Conservation (phyloP, 2,113 vertebrate species). For the Alexandromys fortis region DNA sequence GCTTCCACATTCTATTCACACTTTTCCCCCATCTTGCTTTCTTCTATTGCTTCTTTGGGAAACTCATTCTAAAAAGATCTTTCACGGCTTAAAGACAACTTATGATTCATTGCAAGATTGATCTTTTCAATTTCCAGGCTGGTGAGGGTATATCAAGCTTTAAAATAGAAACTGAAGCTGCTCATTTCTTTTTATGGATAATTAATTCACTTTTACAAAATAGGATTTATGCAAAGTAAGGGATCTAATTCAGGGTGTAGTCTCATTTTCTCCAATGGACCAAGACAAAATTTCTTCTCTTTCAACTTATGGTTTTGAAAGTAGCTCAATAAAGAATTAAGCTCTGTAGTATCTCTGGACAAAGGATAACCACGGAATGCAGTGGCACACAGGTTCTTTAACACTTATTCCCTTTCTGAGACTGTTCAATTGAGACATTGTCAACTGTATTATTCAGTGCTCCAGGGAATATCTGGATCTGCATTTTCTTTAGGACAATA, state of each 20-base stretch:
- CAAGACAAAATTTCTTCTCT: slow-evolving; percentile 73
- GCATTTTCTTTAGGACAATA: background rate
- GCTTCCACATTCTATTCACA: background rate
- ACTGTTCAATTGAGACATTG: slow-evolving; percentile 29
- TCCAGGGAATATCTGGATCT: background rate
- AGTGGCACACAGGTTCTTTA: slow-evolving; percentile 20
- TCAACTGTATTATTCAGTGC: slow-evolving; percentile 19
- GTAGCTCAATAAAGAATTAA: slow-evolving; percentile 60
- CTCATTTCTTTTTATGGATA: slow-evolving; percentile 82
- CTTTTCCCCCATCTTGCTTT: background rate
- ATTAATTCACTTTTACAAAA: slow-evolving; percentile 82
- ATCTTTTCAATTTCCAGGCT: slow-evolving; percentile 83
- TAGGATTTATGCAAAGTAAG: slow-evolving; percentile 81
- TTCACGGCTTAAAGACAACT: slow-evolving; percentile 75
- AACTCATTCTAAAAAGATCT: slow-evolving; percentile 75
- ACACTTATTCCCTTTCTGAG: slow-evolving; percentile 32
- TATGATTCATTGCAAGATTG: slow-evolving; percentile 82
- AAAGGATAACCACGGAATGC: slow-evolving; percentile 60
- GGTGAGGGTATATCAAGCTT: slow-evolving; percentile 78
- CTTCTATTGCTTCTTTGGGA: slow-evolving; percentile 8
- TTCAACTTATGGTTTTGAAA: slow-evolving; percentile 64
- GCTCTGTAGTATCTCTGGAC: slow-evolving; percentile 58
- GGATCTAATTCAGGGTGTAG: slow-evolving; percentile 70
- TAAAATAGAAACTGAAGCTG: slow-evolving; percentile 79
- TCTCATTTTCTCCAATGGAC: slow-evolving; percentile 68